These are phyloP conservation scores for Phaedon cochleariae DNA, from an alignment of 2,888 invertebrate genomes.

Conservation along the genomic window DNA sequence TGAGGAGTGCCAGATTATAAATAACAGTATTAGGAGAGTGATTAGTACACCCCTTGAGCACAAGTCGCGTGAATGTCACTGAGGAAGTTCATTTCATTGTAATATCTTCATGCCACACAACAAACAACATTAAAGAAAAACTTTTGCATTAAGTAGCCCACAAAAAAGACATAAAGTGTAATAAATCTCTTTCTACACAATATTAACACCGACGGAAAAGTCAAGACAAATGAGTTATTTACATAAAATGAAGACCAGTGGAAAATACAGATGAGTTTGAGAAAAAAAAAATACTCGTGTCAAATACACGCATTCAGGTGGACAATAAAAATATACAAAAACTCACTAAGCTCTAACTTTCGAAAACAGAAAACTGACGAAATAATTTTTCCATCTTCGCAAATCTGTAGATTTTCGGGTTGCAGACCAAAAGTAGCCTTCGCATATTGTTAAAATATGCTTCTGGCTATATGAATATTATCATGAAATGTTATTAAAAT, in stretches of 20 bases:
- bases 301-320: too few relatives aligned
- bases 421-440: too few relatives aligned
- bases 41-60: slow-evolving; percentile 33
- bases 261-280: background rate
- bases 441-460: too few relatives aligned
- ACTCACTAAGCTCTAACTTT: too few relatives aligned
- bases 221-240: background rate
- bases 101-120: slow-evolving; percentile 21
- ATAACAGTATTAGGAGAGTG: slow-evolving; percentile 37
- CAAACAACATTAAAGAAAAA: slow-evolving; percentile 21
- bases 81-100: slow-evolving; percentile 22
- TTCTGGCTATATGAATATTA: too few relatives aligned
- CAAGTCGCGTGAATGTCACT: slow-evolving; percentile 22
- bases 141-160: slow-evolving; percentile 3
- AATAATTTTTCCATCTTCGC: too few relatives aligned
- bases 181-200: slow-evolving; percentile 1
- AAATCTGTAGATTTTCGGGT: too few relatives aligned
- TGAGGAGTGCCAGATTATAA: slow-evolving; percentile 36
- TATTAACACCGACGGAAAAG: background rate
- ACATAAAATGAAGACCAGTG: background rate
- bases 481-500: too few relatives aligned
- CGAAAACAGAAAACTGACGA: too few relatives aligned
- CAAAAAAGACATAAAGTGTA: background rate
- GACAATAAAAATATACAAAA: too few relatives aligned
- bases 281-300: background rate